Evolutionary conservation across 1,140 invertebrate genomes (phyloP).

Genomic region (Temnothorax longispinosus): DNA sequence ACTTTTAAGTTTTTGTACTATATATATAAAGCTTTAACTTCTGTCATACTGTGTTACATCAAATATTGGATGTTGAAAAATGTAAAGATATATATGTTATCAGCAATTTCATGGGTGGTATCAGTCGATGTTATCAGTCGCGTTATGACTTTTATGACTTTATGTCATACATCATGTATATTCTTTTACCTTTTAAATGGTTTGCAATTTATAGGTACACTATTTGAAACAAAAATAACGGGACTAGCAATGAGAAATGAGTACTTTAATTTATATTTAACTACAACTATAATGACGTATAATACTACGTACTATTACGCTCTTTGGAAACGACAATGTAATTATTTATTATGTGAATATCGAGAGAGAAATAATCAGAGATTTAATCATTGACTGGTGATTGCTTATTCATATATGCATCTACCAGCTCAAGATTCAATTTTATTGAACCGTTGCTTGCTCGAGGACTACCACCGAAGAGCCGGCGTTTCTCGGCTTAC

Average conservation of each 20-base stretch:
- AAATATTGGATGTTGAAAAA: slow-evolving; percentile 10
- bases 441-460: slow-evolving; percentile 18
- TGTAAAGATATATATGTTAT: slow-evolving; percentile 12
- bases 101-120: not conserved
- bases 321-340: not conserved
- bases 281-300: not conserved
- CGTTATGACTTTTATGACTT: not conserved
- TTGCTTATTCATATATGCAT: not conserved
- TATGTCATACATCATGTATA: not conserved
- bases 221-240: too few species aligned
- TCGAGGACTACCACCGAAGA: slow-evolving; percentile 10
- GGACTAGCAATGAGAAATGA: not conserved
- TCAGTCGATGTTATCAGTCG: not conserved
- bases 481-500: not conserved
- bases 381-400: not conserved
- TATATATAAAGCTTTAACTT: slow-evolving; percentile 6
- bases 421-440: slow-evolving; percentile 21
- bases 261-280: not conserved
- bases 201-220: not conserved
- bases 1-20: slow-evolving; percentile 18
- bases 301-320: not conserved
- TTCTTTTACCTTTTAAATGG: not conserved
- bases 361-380: not conserved
- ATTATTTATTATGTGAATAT: too few species aligned
- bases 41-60: not conserved